These are phyloP conservation scores for Alosa alosa DNA, from an alignment of 2,113 vertebrate genomes.

Conservation along the genomic window DNA sequence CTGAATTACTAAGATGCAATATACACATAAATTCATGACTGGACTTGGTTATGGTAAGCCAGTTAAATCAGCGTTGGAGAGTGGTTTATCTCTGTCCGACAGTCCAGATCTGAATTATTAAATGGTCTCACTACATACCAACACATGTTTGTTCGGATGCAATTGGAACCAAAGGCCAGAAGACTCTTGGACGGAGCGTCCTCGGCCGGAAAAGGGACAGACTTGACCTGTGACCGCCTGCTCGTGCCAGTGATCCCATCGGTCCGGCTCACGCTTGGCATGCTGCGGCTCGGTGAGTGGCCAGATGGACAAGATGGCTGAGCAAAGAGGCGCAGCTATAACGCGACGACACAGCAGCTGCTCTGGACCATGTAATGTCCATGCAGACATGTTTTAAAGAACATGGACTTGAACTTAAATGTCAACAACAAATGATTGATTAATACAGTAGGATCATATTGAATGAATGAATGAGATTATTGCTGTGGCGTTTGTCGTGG, in stretches of 20 bases:
- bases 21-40: not conserved
- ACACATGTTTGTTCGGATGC: not conserved
- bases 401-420: not conserved
- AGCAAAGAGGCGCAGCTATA: not conserved
- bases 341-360: not conserved
- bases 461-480: no score
- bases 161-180: not conserved
- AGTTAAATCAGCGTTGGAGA: not conserved
- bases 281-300: not conserved
- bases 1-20: not conserved
- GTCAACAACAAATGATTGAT: not conserved
- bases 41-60: not conserved
- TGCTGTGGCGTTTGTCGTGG: not conserved
- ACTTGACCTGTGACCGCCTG: not conserved
- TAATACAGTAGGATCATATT: no score
- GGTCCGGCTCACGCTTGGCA: not conserved
- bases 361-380: not conserved
- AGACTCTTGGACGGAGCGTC: not conserved
- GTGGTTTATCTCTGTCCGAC: not conserved
- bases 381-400: not conserved
- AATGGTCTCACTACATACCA: not conserved
- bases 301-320: not conserved
- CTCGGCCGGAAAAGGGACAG: not conserved
- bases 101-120: not conserved
- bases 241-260: not conserved